A percentile compares a stretch with the other conserved stretches of the same genome.
phyloP scores from a whole-genome alignment of 2,888 invertebrate genomes.

The Malthinus seriepunctatus region DNA sequence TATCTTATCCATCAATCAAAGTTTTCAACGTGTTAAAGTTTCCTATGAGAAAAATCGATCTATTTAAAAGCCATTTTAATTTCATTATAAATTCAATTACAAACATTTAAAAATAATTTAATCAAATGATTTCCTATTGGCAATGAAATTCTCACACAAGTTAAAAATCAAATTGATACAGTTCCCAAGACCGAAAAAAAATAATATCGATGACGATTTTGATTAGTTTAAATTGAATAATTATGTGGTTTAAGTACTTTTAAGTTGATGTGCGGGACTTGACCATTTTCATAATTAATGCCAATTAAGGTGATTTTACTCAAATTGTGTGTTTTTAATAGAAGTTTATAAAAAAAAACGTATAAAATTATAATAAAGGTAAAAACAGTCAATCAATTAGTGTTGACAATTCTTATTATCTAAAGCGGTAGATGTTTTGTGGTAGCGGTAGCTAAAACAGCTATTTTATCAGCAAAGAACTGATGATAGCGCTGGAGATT shows the following conservation, averaged over 20 bases:
- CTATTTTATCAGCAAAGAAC: conserved; percentile 2
- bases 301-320: no score
- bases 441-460: conserved; percentile 6
- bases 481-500: conserved; percentile 30
- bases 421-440: conserved; percentile 5
- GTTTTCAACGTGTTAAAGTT: no score
- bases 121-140: not conserved
- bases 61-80: no score
- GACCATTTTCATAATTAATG: no score
- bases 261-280: no score
- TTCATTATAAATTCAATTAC: no score
- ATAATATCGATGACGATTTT: conserved; percentile 4
- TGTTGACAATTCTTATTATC: conserved; percentile 4
- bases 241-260: not conserved
- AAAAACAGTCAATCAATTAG: not conserved
- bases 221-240: conserved; percentile 1
- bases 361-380: conserved; percentile 5
- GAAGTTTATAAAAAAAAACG: not conserved
- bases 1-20: no score
- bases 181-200: no score
- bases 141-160: conserved; percentile 3
- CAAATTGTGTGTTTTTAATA: no score
- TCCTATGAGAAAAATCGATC: no score
- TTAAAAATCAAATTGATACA: not conserved
- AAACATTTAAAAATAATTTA: conserved; percentile 1